Conservation (phyloP, 2,888 invertebrate genomes). For the Machimus rusticus region DNA sequence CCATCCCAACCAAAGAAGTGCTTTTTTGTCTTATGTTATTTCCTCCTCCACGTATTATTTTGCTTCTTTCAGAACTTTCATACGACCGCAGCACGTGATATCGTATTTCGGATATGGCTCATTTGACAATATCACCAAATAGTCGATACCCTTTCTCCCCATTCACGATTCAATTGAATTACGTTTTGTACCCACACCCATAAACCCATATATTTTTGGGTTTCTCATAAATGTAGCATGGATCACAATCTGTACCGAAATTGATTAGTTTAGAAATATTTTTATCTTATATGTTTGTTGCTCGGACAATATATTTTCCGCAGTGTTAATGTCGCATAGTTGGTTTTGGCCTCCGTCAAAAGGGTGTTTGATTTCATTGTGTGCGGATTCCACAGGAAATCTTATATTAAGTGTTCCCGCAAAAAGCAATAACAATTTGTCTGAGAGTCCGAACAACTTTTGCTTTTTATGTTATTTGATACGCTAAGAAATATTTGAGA, state of each 20-base stretch:
- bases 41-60: not conserved
- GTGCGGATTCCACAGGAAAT: not conserved
- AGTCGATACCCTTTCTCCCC: not conserved
- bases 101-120: not conserved
- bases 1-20: not conserved
- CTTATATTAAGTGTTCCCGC: not conserved
- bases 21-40: not conserved
- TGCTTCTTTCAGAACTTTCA: not conserved
- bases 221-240: not conserved
- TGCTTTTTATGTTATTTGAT: not conserved
- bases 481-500: not conserved
- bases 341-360: not conserved
- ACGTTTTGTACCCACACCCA: not conserved
- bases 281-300: not conserved
- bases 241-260: conserved; percentile 18
- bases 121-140: not conserved
- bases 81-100: not conserved
- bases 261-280: not conserved
- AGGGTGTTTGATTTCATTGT: not conserved
- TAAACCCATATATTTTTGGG: not conserved
- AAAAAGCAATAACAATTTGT: not conserved
- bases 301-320: not conserved
- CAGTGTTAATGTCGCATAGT: not conserved
- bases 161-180: not conserved
- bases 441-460: not conserved